Evolutionary conservation across 2,888 invertebrate species (phyloP), one percentile per base, ranked within the genome.

Genomic region (Folsomia manolachei): DNA sequence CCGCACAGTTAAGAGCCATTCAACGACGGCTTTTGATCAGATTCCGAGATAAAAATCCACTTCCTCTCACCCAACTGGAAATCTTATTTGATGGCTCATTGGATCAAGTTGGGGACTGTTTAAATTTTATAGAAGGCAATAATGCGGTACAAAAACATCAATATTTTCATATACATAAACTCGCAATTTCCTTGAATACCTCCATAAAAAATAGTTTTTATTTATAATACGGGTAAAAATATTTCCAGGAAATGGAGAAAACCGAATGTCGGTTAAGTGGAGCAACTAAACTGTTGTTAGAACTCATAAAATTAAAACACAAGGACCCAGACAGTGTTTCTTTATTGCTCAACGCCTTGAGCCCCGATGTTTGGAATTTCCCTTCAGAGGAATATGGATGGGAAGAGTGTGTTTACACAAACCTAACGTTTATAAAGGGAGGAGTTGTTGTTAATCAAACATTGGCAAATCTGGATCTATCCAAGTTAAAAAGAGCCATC

Each of bases 41-140:
- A 82, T 90, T 91, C 82, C 91, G 92, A 78, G 91, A 93, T 72
- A 88, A 91, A 82, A 93, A 90, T 68, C 91, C 91, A 0, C 88
- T 89, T 1, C 89, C 92, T 60, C 86, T 94, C 74, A 88, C 88
- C 62, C 88, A 90, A 71, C 84, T 94, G 66, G 90, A 91, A 82
- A 88, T 88, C 64, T 84, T 93, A 4, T 86, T 92, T 82, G 88
- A 89, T 73, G 90, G 90, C 74, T 91, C 92, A 0, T 88, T 90
- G 81, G 83, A 86, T 74, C 88, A 90, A 82, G 85, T 89, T n/a
- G 83, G 86, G 53, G 83, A 83, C 61, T 83, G 84, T 4, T 86
- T 87, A 0, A 83, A 87, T 64, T 82, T 85, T 72, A 85, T 89
- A 21, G 84, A 87, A 80, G 81, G 84, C 63, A 84, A 84, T 68